Conservation (phyloP, 1,140 invertebrate genomes). For the Pseudomyrmex flavicornis region DNA sequence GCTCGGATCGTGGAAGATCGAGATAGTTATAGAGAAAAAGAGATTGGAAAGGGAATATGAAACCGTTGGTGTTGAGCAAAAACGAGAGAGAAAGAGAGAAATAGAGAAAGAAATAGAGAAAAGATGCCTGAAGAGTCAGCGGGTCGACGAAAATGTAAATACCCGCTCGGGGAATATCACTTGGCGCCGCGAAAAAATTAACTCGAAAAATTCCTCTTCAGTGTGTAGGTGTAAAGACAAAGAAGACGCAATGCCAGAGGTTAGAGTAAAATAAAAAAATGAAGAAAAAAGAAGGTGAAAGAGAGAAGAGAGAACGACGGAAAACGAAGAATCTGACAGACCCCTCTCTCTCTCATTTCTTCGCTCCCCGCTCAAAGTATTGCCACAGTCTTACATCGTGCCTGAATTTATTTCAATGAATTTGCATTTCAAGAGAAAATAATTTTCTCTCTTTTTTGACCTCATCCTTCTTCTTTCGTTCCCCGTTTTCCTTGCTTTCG, state of each 20-base stretch:
- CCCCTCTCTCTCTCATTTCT: conserved; percentile 25
- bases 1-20: conserved; percentile 1
- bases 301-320: conserved; percentile 7
- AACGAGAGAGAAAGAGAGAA: not conserved
- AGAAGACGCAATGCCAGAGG: conserved; percentile 33
- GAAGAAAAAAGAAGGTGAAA: not conserved
- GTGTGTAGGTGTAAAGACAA: conserved; percentile 40
- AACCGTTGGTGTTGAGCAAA: not conserved
- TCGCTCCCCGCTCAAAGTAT: conserved; percentile 55
- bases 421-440: conserved; percentile 75
- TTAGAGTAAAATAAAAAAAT: conserved; percentile 17
- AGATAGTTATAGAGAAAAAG: not conserved
- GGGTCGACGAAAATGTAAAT: conserved; percentile 71
- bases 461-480: conserved; percentile 12
- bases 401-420: conserved; percentile 79
- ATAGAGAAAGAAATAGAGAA: not conserved
- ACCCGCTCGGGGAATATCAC: conserved; percentile 63
- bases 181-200: conserved; percentile 70
- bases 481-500: too few relatives aligned
- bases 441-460: conserved; percentile 33
- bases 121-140: not conserved
- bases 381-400: conserved; percentile 76
- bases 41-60: not conserved
- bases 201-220: conserved; percentile 71
- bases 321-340: not conserved